Evolutionary conservation across 2,113 vertebrate species (phyloP), one percentile per base, ranked within the genome.

Genomic region (Proteles cristata): DNA sequence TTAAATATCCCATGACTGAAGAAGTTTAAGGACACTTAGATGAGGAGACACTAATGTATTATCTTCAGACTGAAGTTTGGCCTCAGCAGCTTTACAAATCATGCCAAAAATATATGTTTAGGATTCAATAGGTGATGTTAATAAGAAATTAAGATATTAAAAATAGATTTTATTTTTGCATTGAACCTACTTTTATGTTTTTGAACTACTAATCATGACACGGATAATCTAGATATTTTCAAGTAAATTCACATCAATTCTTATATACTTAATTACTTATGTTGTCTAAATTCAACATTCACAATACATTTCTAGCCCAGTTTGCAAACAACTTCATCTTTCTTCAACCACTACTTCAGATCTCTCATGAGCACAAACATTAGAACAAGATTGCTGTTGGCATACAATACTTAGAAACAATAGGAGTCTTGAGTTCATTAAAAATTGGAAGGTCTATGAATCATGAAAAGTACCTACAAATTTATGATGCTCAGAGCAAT

Each of bases 301-400:
- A n/a, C 55, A 94, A 92, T 94, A 90, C 28, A 93, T 95, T 92
- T 90, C 45, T 92, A 94, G 85, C 90, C 65, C 50, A 90, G 76
- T 81, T 88, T 90, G 43, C 88, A 93, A 96, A 95, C 73, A 58
- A 73, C 35, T n/a, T 90, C 90, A 94, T 89, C 21, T 86, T 77
- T 92, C 69, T 95, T 71, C 88, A 87, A 84, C 48, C 95, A 17
- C 35, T 90, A 92, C 68, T 92, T 96, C 33, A 95, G 76, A 19
- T 76, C 69, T 95, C 74, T 93, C 2, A 6, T 79, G 86, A 88
- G 26, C 76, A 15, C 33, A 96, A 92, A 95, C 48, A 88, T 87
- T 93, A 87, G 79, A 95, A 45, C 31, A 89, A 90, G 79, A 90
- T 21, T 12, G 7, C 33, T 69, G 5, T 58, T 95, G 31, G 69